phyloP scores from a whole-genome alignment of 1,140 invertebrate genomes.

The Eurosta solidaginis region DNA sequence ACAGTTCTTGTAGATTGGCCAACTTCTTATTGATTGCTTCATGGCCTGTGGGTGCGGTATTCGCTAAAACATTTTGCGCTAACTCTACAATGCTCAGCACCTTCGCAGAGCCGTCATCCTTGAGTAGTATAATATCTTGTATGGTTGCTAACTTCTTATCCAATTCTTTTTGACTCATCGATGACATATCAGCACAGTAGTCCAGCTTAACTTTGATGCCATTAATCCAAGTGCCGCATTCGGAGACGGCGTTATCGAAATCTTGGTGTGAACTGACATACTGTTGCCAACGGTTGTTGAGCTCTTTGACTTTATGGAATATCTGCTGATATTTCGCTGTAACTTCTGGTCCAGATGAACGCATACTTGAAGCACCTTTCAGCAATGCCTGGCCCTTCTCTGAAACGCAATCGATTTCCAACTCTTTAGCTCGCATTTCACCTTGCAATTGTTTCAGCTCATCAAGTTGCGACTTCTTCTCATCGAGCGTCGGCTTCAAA shows the following conservation, averaged over 20 bases:
- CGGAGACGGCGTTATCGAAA: conserved; percentile 78
- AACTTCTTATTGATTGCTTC: conserved; percentile 83
- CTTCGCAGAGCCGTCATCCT: conserved; percentile 90
- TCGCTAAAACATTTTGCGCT: conserved; percentile 89
- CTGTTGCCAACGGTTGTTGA: conserved; percentile 88
- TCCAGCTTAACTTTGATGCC: conserved; percentile 82
- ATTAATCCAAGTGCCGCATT: conserved; percentile 83
- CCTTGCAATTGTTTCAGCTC: conserved; percentile 80
- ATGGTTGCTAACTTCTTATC: conserved; percentile 83
- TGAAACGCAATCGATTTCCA: conserved; percentile 90
- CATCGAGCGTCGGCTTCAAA: conserved; percentile 78
- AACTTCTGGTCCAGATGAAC: conserved; percentile 80
- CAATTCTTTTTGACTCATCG: conserved; percentile 81
- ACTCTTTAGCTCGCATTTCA: conserved; percentile 86
- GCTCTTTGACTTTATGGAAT: conserved; percentile 87
- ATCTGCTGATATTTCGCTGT: conserved; percentile 89
- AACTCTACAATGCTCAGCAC: conserved; percentile 85
- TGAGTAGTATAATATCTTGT: conserved; percentile 82
- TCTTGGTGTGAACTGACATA: conserved; percentile 89
- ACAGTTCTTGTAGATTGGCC: conserved; percentile 84
- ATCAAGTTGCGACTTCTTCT: conserved; percentile 85
- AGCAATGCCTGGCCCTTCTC: conserved; percentile 86
- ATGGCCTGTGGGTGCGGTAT: conserved; percentile 87
- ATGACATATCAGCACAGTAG: conserved; percentile 80
- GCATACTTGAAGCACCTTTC: conserved; percentile 66